Evolutionary conservation across 2,888 invertebrate species (phyloP), one percentile per base, ranked within the genome.

Genomic region (Euclidia mi): DNA sequence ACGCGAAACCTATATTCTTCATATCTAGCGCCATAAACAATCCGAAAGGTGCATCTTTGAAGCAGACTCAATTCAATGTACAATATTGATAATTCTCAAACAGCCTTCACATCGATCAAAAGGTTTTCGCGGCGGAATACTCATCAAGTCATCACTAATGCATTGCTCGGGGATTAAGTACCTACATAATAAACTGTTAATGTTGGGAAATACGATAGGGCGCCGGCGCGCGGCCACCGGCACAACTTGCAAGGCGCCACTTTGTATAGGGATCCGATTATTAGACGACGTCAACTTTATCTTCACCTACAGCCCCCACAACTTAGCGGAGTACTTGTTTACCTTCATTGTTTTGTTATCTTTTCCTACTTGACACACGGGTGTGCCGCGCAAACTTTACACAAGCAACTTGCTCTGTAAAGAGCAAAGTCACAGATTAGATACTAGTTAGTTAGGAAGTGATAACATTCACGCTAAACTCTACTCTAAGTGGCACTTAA

Each of bases 161-260:
- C 78, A 74, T 78, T 73, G 79, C 76, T 75, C 11, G 73, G 65
- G 74, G 72, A n/a, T n/a, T n/a, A n/a, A n/a, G n/a, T n/a, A n/a
- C 69, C 14, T 25, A 69, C 71, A 65, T 71, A 78, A 78, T 77
- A 76, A 67, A 73, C 61, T 52, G 50, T 65, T 59, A 45, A 50
- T 44, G 50, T 51, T 56, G 64, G 78, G 87, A 80, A 86, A 89
- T 68, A 78, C 61, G 82, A 88, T 70, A 74, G 59, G 85, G 85
- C 88, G 86, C 82, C 85, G 41, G 38, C 34, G 25, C 44, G 45
- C 62, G 44, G 40, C 44, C n/a, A n/a, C n/a, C 6, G 20, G 20
- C 20, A 7, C 20, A 25, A 25, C 14, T 15, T 6, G 12, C 34
- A 14, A 31, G 34, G 3, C 14, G 34, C 14, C 14, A 34, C 14